Percentiles rank a stretch among this genome's conserved stretches.
Evolutionary conservation across 1,140 invertebrate genomes (phyloP).

Genomic region (Venturia canescens): DNA sequence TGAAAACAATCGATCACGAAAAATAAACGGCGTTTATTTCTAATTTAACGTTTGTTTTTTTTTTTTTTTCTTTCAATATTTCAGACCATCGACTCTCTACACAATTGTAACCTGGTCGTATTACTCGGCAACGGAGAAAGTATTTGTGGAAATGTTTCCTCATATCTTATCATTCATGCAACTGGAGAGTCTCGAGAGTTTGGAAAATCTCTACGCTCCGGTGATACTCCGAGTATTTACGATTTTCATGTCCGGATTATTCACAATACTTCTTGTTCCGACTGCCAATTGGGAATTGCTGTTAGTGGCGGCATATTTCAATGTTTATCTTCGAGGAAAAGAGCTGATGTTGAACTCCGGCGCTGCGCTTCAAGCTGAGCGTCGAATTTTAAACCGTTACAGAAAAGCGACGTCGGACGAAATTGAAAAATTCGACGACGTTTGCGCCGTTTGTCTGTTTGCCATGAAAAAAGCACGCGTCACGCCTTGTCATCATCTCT

Average conservation of each 20-base stretch:
- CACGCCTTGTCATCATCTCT: conserved; percentile 87
- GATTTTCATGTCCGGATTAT: conserved; percentile 76
- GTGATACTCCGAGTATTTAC: conserved; percentile 80
- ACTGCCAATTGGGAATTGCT: conserved; percentile 79
- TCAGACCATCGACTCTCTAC: conserved; percentile 80
- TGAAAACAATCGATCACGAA: too few species aligned
- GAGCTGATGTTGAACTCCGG: conserved; percentile 80
- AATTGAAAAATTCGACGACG: conserved; percentile 83
- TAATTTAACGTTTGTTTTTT: neutral
- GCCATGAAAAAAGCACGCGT: conserved; percentile 83
- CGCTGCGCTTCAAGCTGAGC: conserved; percentile 78
- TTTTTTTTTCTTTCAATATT: conserved; percentile 41
- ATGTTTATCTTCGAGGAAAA: conserved; percentile 82
- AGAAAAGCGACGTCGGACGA: conserved; percentile 82
- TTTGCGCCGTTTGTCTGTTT: conserved; percentile 86
- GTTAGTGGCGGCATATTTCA: conserved; percentile 81
- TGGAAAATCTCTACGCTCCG: conserved; percentile 83
- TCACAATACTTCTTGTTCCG: conserved; percentile 78
- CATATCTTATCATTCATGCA: conserved; percentile 78
- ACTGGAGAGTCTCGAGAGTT: conserved; percentile 81
- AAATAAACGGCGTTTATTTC: too few species aligned
- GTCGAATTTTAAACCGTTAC: conserved; percentile 80
- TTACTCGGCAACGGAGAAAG: conserved; percentile 85
- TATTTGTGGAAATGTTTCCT: conserved; percentile 82
- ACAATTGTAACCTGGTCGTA: conserved; percentile 82